Conservation (phyloP, 2,797 vertebrate species). For the Muraenolepis orangiensis region DNA sequence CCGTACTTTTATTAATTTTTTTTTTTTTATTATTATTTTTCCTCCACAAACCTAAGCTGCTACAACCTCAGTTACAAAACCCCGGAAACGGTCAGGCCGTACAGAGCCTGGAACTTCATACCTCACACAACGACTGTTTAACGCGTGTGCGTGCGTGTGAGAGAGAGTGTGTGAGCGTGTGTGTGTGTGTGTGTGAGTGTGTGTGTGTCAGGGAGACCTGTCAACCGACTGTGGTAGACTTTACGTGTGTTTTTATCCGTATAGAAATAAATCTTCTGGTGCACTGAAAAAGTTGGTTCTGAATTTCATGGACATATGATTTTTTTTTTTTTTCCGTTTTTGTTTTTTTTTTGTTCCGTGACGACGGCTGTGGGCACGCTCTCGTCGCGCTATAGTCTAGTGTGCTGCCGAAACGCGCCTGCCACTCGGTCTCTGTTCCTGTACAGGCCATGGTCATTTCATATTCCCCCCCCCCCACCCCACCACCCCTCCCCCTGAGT, state of each 20-base stretch:
- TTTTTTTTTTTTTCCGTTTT: constrained; percentile 27
- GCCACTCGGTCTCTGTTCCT: constrained; percentile 35
- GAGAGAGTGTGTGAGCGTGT: constrained; percentile 43
- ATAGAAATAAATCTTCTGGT: constrained; percentile 60
- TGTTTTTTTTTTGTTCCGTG: constrained; percentile 35
- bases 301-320: constrained; percentile 67
- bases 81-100: constrained; percentile 77
- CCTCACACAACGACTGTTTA: constrained; percentile 73
- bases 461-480: too few species aligned
- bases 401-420: constrained; percentile 40
- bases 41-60: constrained; percentile 76
- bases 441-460: constrained; percentile 42
- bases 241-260: constrained; percentile 66
- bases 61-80: constrained; percentile 75
- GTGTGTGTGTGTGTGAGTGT: constrained; percentile 17
- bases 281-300: constrained; percentile 75
- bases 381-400: neutral
- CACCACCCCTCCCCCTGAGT: too few species aligned
- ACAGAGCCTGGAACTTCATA: constrained; percentile 70
- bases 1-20: constrained; percentile 71
- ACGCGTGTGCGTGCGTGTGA: constrained; percentile 33
- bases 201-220: constrained; percentile 73
- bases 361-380: neutral
- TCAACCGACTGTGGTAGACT: constrained; percentile 74
- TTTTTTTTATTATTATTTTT: constrained; percentile 72